Base-by-base conservation (phyloP, 1,140 invertebrate genomes). In the Drosophila fuyamai region DNA sequence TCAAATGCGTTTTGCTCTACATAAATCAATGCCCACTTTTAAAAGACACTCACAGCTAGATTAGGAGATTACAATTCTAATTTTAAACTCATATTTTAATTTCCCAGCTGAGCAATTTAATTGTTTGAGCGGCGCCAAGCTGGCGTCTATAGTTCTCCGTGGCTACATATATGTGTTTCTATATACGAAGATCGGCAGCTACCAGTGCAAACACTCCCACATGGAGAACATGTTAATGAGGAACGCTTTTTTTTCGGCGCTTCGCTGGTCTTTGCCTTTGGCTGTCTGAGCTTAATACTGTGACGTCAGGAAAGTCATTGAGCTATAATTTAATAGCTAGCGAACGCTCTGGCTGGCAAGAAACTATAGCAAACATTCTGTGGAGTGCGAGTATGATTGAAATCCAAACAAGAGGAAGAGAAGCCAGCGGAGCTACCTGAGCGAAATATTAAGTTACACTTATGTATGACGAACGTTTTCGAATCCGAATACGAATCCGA, bases 271-370 rank as follows among this genome's bases (percentile, higher is more conserved):
- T 68, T 50, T 50, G n/a, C 43, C 43, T 44, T 62, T 55, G 46
- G 44, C 51, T 71, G 65, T 51, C 58, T 38, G 60, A 75, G 78
- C 78, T 71, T 90, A 89, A 89, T 81, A 90, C 84, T 84, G 71
- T 89, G 85, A 89, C 84, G 84, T 89, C 84, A 89, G 81, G 76
- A 65, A 79, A 89, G 85, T 90, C 84, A 89, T 89, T 89, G 84
- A 89, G 82, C 80, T 76, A 81, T 79, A 78, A 81, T 81, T 89
- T 79, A 90, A 84, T 81, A 89, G 75, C 66, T 53, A 88, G 66
- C 76, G 51, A 76, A 65, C 74, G 50, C 48, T 48, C 41, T 27
- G 41, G 10, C 5, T 76, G 70, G 76, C 58, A 14, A 35, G 35
- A 76, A 86, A 79, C 75, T 79, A 86, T 86, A 88, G 48, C 83